Base-by-base conservation (phyloP, 2,113 vertebrate genomes). In the Oplegnathus fasciatus region DNA sequence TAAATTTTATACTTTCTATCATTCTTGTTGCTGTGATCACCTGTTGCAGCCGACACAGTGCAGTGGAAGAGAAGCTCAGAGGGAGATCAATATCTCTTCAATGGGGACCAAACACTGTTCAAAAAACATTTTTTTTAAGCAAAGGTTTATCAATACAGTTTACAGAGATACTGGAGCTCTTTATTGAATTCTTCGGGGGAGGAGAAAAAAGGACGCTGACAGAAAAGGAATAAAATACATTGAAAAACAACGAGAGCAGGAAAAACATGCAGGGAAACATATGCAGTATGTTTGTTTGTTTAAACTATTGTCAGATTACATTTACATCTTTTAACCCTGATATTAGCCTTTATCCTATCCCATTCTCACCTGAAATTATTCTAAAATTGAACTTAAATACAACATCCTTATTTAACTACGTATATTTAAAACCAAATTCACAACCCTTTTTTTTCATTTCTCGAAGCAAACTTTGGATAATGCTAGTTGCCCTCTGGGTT, bases 51-150 rank as follows among this genome's bases (percentile, higher is more conserved):
- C 5, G 24, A 2, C 6, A 66, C 1, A 55, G 13, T n/a, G 6
- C 42, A 60, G 46, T 42, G 10, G 13, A 32, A 26, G 15, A 80
- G 32, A 73, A 37, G 1, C 34, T 72, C 32, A 68, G 40, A 62
- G 11, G 13, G n/a, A 28, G 9, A 73, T 82, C 84, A 40, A 82
- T 86, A 77, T 13, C 54, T 67, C 37, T 44, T 20, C 32, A 60
- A 60, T 5, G 14, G 42, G 24, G 6, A 42, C 9, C 15, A 10
- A 58, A 8, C 11, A 18, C 20, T 32, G 18, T 42, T 73, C 24
- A 68, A 48, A 52, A 65, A 28, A 15, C 4, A 8, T 52, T 18
- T 62, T 52, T 50, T 37, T 71, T 26, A 28, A 71, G 34, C 30
- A 26, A 5, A 17, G 55, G 20, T 62, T 64, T 55, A 26, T 78